A percentile compares a stretch with the other conserved stretches of the same genome.
phyloP scores from a whole-genome alignment of 2,113 vertebrate genomes.

The Seriola quinqueradiata region DNA sequence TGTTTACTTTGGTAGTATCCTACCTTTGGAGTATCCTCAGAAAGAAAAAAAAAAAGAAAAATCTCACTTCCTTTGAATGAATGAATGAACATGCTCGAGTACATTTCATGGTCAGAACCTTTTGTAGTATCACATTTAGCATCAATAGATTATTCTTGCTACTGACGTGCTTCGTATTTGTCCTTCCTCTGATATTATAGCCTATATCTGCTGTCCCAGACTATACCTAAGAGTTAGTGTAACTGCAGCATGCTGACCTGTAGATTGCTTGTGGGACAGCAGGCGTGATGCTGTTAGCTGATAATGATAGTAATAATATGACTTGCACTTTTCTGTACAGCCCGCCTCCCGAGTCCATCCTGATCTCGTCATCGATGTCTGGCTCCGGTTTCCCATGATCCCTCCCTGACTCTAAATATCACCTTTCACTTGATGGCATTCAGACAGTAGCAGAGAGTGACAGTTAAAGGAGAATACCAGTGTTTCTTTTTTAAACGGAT shows the following conservation, averaged over 20 bases:
- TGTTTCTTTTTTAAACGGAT: background rate
- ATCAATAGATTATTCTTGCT: constrained; percentile 18
- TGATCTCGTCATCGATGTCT: background rate
- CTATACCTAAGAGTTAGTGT: constrained; percentile 51
- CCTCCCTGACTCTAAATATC: constrained; percentile 1
- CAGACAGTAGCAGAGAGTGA: background rate
- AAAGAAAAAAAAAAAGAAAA: constrained; percentile 2
- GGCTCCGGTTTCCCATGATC: constrained; percentile 43
- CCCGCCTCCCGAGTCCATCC: constrained; percentile 29
- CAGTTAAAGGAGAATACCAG: background rate
- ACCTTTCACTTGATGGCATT: constrained; percentile 2
- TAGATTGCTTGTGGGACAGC: constrained; percentile 65
- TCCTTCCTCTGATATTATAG: constrained; percentile 51
- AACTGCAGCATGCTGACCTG: constrained; percentile 71
- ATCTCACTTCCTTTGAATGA: constrained; percentile 20
- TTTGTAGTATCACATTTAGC: constrained; percentile 58
- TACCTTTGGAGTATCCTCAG: no score
- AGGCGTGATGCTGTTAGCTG: constrained; percentile 24
- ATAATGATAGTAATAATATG: constrained; percentile 50
- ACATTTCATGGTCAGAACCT: background rate
- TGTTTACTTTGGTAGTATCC: constrained; percentile 21
- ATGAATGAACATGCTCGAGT: constrained; percentile 20
- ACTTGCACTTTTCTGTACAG: constrained; percentile 54
- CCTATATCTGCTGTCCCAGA: constrained; percentile 53
- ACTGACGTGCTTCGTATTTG: constrained; percentile 20